phyloP scores from a whole-genome alignment of 2,797 vertebrate genomes.

The Tachyglossus aculeatus region DNA sequence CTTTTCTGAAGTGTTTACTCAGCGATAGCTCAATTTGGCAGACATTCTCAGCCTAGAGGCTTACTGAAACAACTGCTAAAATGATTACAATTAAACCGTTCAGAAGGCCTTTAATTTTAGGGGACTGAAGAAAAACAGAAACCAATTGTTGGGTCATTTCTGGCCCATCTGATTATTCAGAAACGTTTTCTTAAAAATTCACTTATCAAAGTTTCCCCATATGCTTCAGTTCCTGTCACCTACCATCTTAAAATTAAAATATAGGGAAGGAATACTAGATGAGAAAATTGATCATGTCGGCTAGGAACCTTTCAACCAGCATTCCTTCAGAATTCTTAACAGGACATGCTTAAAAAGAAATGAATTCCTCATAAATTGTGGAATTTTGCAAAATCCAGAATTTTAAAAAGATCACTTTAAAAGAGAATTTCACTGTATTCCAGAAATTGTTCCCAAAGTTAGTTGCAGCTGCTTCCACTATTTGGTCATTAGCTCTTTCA shows the following conservation, averaged over 20 bases:
- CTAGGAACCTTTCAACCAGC: conserved; percentile 5
- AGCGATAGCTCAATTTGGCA: conserved; percentile 1
- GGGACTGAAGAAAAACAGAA: background rate
- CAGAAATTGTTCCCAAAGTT: no score
- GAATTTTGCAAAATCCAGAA: background rate
- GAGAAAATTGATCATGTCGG: background rate
- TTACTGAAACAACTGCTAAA: conserved; percentile 3
- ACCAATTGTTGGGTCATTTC: background rate
- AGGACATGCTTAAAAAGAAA: conserved; percentile 9
- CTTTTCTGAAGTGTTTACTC: background rate
- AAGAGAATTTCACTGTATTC: no score
- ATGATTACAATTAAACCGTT: background rate
- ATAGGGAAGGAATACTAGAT: background rate
- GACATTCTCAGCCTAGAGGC: background rate
- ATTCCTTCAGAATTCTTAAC: conserved; percentile 13
- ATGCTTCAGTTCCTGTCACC: background rate
- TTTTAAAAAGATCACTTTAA: background rate
- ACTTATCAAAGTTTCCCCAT: conserved; percentile 3
- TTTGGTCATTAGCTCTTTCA: no score
- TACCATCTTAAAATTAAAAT: background rate
- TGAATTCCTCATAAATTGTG: background rate
- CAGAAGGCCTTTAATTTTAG: background rate
- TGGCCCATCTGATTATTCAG: background rate
- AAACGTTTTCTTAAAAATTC: background rate
- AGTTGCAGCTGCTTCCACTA: no score